Conservation (phyloP, 2,888 invertebrate species). For the Coelinius sp. region DNA sequence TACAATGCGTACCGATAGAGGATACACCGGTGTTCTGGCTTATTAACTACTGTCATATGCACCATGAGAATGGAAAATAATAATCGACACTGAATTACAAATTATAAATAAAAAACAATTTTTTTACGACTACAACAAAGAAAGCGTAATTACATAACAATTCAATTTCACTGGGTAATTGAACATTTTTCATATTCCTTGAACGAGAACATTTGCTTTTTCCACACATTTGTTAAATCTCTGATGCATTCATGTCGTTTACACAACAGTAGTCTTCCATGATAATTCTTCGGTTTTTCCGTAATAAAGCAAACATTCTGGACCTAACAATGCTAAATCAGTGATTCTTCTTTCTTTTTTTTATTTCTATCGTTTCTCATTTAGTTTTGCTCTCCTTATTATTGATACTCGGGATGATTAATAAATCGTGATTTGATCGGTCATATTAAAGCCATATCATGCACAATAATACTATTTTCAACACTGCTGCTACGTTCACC, state of each 20-base stretch:
- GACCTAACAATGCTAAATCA: background rate
- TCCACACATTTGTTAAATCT: background rate
- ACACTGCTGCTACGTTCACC: no score
- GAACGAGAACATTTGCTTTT: background rate
- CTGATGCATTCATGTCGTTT: background rate
- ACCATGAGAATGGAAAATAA: conserved; percentile 30
- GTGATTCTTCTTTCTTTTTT: background rate
- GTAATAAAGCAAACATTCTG: background rate
- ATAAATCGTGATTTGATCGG: conserved; percentile 33
- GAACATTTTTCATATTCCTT: background rate
- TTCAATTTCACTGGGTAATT: conserved; percentile 31
- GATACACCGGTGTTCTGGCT: no score
- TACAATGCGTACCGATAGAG: conserved; percentile 18
- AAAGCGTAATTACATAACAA: conserved; percentile 46
- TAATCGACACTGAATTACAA: conserved; percentile 33
- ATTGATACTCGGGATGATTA: conserved; percentile 18
- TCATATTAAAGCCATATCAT: conserved; percentile 36
- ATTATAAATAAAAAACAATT: conserved; percentile 25
- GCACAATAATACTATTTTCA: conserved; percentile 48
- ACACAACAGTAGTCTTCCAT: conserved; percentile 32
- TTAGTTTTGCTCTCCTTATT: background rate
- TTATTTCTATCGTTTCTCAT: conserved; percentile 6
- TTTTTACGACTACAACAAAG: conserved; percentile 39
- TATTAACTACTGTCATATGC: no score
- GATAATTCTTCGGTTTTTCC: background rate